A percentile compares a stretch with the other conserved stretches of the same genome.
Evolutionary conservation across 2,888 invertebrate species (phyloP).

Genomic region (Phengaris alcon): DNA sequence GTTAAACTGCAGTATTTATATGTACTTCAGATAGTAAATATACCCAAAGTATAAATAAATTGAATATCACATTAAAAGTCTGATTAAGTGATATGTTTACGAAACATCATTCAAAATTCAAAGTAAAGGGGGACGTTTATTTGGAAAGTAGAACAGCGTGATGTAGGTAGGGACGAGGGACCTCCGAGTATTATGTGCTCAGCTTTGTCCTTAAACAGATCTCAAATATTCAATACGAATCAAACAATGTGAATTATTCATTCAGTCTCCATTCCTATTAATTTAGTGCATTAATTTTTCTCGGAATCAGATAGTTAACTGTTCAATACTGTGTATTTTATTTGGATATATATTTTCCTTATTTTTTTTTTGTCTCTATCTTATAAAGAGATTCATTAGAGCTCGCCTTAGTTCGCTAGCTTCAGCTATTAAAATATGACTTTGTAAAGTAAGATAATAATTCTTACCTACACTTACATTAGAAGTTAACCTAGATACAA

Average conservation of each 20-base stretch:
- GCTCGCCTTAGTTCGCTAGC: too few relatives aligned
- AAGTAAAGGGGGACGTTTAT: constrained; percentile 17
- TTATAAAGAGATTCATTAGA: too few relatives aligned
- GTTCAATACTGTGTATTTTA: too few relatives aligned
- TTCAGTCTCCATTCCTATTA: not conserved
- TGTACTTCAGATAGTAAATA: not conserved
- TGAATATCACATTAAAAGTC: not conserved
- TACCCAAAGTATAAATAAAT: not conserved
- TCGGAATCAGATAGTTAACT: not conserved
- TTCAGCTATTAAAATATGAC: too few relatives aligned
- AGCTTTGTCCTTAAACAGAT: constrained; percentile 19
- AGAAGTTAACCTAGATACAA: too few relatives aligned
- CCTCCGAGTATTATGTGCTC: not conserved
- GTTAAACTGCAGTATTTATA: not conserved
- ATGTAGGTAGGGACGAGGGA: constrained; percentile 16
- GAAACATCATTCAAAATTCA: constrained; percentile 12
- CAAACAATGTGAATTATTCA: constrained; percentile 10
- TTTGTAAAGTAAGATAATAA: too few relatives aligned
- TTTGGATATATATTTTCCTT: too few relatives aligned
- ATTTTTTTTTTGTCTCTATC: too few relatives aligned
- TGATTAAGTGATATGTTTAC: not conserved
- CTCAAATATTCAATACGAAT: constrained; percentile 20
- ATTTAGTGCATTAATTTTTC: not conserved
- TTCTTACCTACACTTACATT: too few relatives aligned
- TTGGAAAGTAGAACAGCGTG: constrained; percentile 9